Evolutionary conservation across 2,113 vertebrate genomes (phyloP), one percentile per base, ranked within the genome.

Genomic region (Centrocercus urophasianus): DNA sequence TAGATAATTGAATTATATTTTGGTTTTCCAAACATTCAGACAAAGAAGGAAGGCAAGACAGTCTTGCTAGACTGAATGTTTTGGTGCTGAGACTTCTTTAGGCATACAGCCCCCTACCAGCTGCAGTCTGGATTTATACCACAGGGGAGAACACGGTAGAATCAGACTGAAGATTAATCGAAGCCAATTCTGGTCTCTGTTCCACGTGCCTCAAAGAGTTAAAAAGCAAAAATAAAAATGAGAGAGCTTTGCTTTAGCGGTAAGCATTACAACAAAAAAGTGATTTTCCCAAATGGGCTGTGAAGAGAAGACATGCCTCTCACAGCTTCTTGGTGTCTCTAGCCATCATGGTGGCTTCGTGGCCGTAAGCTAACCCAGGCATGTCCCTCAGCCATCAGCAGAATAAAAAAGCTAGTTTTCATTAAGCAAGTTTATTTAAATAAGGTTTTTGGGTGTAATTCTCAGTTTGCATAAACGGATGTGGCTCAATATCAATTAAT

Each of bases 91-190:
- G 52, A 42, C 34, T 78, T 47, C 34, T 75, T 80, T 72, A 63
- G 27, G 81, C 66, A 16, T 34, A 30, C 74, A 95, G 89, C 54
- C 74, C 89, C 70, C 70, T 84, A 71, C 73, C 54, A 95, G 89
- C 84, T 96, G 89, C 73, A 86, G 89, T 71, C 83, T 78, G 57
- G 89, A 88, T 90, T 95, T 91, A 86, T 78, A 88, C 71, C 87
- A n/a, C 0, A 15, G 75, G 47, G 75, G 92, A 74, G 75, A 93
- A 64, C 42, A 65, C 22, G 83, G 60, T 27, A 63, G 60, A 93
- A 92, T 50, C 89, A 94, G 89, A 74, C 0, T 85, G 84, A 54
- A 73, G 75, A 94, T 93, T 60, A 91, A 89, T 88, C 85, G 93
- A 91, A 93, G 79, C 82, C 87, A 87, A 91, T 93, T 65, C 71